A percentile compares a stretch with the other conserved stretches of the same genome.
Conservation (phyloP, 2,113 vertebrate species). For the pig (Sus scrofa) region T2T-Sscrofa CM000817.6:141627001-141627500, state of each 20-base stretch:
- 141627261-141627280: background rate
- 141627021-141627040: background rate
- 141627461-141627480: too few relatives aligned
- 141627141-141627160: slow-evolving; percentile 52
- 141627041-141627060: background rate
- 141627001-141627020: background rate
- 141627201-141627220: slow-evolving; percentile 18
- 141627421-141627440: too few relatives aligned
- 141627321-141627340: background rate
- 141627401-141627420: too few relatives aligned
- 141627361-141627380: slow-evolving; percentile 43
- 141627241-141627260: slow-evolving; percentile 6
- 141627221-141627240: slow-evolving; percentile 28
- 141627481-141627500: too few relatives aligned
- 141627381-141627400: too few relatives aligned
- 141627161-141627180: slow-evolving; percentile 27
- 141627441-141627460: too few relatives aligned
- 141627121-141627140: slow-evolving; percentile 19
- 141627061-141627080: background rate
- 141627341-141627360: background rate
- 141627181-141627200: background rate
- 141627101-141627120: slow-evolving; percentile 41
- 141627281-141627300: background rate
- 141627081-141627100: background rate
- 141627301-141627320: background rate